A percentile compares a stretch with the other conserved stretches of the same genome.
phyloP scores from a whole-genome alignment of 2,113 vertebrate species.

The Oreotrochilus melanogaster region DNA sequence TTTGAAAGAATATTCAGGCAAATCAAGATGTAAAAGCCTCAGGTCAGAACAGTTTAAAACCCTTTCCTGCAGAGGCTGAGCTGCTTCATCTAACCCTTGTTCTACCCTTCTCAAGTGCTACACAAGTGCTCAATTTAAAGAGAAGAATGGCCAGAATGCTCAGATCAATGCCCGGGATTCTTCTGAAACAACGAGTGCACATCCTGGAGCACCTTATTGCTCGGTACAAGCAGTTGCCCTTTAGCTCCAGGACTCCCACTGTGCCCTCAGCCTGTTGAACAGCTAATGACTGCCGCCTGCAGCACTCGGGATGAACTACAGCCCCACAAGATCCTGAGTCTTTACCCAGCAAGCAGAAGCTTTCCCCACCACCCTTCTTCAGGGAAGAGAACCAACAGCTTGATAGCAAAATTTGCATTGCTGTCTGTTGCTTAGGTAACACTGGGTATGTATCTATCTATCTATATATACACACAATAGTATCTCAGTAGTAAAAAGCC shows the following conservation, averaged over 20 bases:
- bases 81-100: background rate
- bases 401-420: background rate
- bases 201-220: background rate
- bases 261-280: background rate
- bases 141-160: background rate
- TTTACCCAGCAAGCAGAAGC: background rate
- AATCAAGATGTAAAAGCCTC: background rate
- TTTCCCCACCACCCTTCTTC: background rate
- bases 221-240: background rate
- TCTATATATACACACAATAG: rapidly evolving
- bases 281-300: background rate
- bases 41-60: background rate
- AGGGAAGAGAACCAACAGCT: background rate
- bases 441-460: background rate
- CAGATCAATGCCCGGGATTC: background rate
- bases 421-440: background rate
- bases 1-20: background rate
- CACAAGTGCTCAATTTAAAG: background rate
- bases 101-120: background rate
- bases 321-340: background rate
- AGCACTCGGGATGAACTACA: background rate
- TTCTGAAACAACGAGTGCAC: background rate
- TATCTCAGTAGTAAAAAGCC: background rate
- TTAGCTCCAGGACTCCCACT: background rate
- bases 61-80: background rate